Percentiles rank a stretch among this genome's conserved stretches.
These are phyloP conservation scores for Pelmatolapia mariae DNA, from an alignment of 2,113 vertebrate species.

Conservation along the genomic window DNA sequence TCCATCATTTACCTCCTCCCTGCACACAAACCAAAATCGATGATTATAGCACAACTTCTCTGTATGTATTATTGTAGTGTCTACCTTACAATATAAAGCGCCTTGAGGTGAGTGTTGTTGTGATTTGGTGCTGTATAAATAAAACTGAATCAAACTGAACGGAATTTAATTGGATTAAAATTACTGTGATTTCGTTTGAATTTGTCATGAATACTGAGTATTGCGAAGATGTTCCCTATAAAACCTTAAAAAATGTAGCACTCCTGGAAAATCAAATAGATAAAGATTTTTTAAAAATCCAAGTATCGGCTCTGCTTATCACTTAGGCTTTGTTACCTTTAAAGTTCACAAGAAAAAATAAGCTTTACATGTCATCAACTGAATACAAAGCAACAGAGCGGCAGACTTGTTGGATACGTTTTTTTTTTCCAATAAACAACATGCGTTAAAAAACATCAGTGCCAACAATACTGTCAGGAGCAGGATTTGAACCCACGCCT, in stretches of 20 bases:
- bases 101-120: background rate
- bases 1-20: background rate
- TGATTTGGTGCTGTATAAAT: background rate
- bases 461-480: conserved; percentile 64
- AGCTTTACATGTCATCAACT: background rate
- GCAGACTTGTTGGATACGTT: background rate
- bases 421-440: background rate
- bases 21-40: background rate
- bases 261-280: background rate
- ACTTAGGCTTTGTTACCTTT: background rate
- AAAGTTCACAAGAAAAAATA: background rate
- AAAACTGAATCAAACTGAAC: background rate
- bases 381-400: background rate
- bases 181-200: background rate
- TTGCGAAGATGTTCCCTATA: background rate
- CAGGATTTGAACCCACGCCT: conserved; percentile 85
- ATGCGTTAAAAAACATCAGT: background rate
- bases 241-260: background rate
- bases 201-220: background rate
- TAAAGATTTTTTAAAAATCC: accelerated
- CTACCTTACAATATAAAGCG: background rate
- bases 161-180: background rate
- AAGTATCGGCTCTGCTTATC: background rate
- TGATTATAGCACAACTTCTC: background rate
- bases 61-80: background rate